Conservation (phyloP, 2,888 invertebrate species). For the Ormia ochracea region DNA sequence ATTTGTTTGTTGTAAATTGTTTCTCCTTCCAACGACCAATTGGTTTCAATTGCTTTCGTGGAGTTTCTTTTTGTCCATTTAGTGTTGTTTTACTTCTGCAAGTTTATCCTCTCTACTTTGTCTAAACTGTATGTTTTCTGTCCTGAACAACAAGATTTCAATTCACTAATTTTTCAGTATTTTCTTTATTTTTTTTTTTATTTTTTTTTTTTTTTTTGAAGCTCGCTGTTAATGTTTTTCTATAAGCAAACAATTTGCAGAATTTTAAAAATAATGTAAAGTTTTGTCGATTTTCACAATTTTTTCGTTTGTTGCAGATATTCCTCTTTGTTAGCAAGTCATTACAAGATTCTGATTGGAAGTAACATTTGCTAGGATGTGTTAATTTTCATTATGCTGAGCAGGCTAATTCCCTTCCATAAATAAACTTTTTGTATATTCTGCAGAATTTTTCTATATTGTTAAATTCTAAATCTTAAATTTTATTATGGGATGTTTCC, state of each 20-base stretch:
- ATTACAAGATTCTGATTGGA: conserved; percentile 24
- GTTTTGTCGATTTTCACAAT: conserved; percentile 59
- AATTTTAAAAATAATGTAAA: conserved; percentile 58
- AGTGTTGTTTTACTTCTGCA: conserved; percentile 23
- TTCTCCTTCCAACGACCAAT: conserved; percentile 44
- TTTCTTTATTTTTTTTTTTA: too few relatives aligned
- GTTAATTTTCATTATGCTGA: conserved; percentile 32
- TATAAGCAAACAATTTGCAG: conserved; percentile 48
- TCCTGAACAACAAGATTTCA: conserved; percentile 75
- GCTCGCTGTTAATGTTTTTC: conserved; percentile 39
- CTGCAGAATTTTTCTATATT: neutral
- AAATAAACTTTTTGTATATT: neutral
- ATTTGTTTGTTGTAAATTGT: conserved; percentile 54
- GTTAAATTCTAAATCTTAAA: too few relatives aligned
- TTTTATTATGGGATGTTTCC: too few relatives aligned
- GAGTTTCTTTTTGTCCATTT: neutral
- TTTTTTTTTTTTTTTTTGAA: conserved; percentile 9
- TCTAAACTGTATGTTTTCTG: conserved; percentile 76
- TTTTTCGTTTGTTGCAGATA: conserved; percentile 47
- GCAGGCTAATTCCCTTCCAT: neutral
- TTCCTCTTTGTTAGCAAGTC: conserved; percentile 27
- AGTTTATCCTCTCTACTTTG: conserved; percentile 69
- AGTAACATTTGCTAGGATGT: conserved; percentile 2
- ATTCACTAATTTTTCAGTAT: conserved; percentile 53
- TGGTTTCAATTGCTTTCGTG: conserved; percentile 53